Percentiles rank a stretch among this genome's conserved stretches.
Conservation (phyloP, 2,888 invertebrate species). For the Tricholauxania praeusta region DNA sequence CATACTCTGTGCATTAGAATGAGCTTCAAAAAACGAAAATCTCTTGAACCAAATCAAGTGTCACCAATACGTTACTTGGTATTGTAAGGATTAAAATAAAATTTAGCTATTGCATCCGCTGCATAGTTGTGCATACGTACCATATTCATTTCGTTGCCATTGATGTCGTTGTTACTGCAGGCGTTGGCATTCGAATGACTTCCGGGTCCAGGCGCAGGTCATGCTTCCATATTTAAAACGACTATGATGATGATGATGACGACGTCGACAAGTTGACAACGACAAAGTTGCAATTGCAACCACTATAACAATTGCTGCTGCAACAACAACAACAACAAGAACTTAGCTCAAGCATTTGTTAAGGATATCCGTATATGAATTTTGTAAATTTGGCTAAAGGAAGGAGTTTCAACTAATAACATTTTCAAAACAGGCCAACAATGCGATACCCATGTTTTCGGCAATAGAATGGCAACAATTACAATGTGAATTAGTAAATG, state of each 20-base stretch:
- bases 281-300: constrained; percentile 19
- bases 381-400: constrained; percentile 48
- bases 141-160: constrained; percentile 1
- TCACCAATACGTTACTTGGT: no score
- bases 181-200: constrained; percentile 29
- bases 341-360: constrained; percentile 15
- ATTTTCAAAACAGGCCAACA: no score
- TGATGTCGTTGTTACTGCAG: constrained; percentile 14
- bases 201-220: constrained; percentile 30
- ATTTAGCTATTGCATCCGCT: constrained; percentile 21
- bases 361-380: constrained; percentile 54
- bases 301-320: neutral
- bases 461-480: neutral
- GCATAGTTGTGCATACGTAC: constrained; percentile 20
- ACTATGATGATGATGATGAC: constrained; percentile 17
- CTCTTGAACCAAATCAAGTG: no score
- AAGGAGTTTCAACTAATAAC: constrained; percentile 17
- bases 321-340: constrained; percentile 8
- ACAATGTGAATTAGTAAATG: neutral
- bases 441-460: no score
- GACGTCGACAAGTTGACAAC: neutral
- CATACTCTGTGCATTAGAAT: no score
- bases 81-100: no score
- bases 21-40: no score
- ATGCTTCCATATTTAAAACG: neutral